A percentile compares a stretch with the other conserved stretches of the same genome.
These are phyloP conservation scores for Cuniculus paca DNA, from an alignment of 2,797 vertebrate species.

Conservation along the genomic window DNA sequence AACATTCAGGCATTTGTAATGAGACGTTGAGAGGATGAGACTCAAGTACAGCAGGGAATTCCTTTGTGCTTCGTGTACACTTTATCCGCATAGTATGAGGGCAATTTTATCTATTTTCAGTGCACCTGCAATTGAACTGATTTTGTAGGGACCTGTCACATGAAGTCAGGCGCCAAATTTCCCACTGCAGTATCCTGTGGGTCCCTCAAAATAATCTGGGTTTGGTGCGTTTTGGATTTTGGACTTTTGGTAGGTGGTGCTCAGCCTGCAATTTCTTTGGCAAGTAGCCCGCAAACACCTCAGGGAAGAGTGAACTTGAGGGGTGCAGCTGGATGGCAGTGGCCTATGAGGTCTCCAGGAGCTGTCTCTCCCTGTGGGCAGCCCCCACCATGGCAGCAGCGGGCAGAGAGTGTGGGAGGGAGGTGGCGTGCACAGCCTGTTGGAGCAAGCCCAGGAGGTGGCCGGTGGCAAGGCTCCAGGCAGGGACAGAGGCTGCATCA, in stretches of 20 bases:
- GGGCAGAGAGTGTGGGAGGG: too few relatives aligned
- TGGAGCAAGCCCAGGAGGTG: not conserved
- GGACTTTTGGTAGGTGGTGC: not conserved
- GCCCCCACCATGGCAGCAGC: not conserved
- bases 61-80: not conserved
- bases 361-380: fast-evolving
- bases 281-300: too few relatives aligned
- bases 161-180: not conserved
- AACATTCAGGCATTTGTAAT: not conserved
- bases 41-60: not conserved
- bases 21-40: not conserved
- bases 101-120: not conserved
- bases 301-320: fast-evolving
- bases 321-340: fast-evolving
- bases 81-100: not conserved
- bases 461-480: not conserved
- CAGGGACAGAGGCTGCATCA: fast-evolving
- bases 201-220: not conserved
- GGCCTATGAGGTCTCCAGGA: too few relatives aligned
- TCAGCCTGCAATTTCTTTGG: not conserved
- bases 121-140: not conserved
- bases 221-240: not conserved
- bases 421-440: not conserved
- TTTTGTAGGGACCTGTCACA: not conserved
- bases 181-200: not conserved